These are phyloP conservation scores for Micrastur ruficollis DNA, from an alignment of 2,797 vertebrate genomes.

Conservation along the genomic window DNA sequence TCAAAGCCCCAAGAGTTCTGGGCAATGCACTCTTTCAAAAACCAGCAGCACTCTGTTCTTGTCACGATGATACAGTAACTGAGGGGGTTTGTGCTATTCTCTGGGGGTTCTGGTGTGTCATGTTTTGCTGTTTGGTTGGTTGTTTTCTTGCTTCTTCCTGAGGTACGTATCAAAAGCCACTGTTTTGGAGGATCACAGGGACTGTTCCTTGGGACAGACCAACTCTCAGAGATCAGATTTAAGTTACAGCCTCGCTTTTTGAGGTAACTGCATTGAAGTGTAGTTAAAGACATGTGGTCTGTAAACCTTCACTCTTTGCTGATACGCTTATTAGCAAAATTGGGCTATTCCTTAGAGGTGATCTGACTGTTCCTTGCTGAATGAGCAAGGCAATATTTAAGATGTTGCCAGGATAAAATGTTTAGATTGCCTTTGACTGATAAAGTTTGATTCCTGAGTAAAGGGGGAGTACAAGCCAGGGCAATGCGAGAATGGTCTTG, in stretches of 20 bases:
- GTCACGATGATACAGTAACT: neutral
- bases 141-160: neutral
- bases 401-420: neutral
- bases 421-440: neutral
- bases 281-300: neutral
- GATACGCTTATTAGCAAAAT: neutral
- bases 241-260: neutral
- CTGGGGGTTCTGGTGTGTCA: neutral
- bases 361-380: neutral
- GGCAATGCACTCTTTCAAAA: neutral
- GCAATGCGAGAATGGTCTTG: neutral
- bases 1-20: neutral
- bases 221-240: neutral
- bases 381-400: neutral
- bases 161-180: neutral
- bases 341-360: neutral
- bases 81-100: neutral
- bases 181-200: neutral
- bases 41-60: neutral
- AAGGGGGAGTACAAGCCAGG: neutral
- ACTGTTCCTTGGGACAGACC: neutral
- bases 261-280: neutral
- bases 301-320: neutral
- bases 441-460: neutral
- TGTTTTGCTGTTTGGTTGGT: neutral